Evolutionary conservation across 2,797 vertebrate genomes (phyloP), one percentile per base, ranked within the genome.

Genomic region (Perodicticus potto): DNA sequence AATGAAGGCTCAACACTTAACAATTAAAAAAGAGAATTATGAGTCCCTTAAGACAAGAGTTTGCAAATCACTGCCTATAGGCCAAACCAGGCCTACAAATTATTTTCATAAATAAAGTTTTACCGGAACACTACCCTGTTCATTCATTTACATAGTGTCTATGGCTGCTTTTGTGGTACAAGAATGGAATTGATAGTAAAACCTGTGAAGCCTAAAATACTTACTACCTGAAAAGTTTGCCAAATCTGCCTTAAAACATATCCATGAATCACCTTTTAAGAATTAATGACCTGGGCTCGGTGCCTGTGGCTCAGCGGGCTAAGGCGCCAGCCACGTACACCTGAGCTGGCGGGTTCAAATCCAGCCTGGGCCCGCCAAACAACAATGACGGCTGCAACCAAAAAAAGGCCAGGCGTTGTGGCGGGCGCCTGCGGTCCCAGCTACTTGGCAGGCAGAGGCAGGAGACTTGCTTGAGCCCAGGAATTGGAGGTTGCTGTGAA

Each of bases 221-320:
- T 93, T 82, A 90, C 37, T 40, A 29, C 57, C 32, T 69, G 69
- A 93, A 83, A 90, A 96, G 10, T 77, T 76, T 92, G 43, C 40
- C 22, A 92, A 78, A 16, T 34, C 34, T 72, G 7, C 40, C 25
- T 90, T 76, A 86, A 13, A 76, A 82, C 65, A 82, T 19, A 90
- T 72, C 6, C 12, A 32, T 16, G 25, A 81, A 73, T 19, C 45
- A 73, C 37, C 37, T 86, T 34, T 91, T 49, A 53, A 84, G 49
- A 85, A 61, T 72, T 80, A 86, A 37, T 86, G 5, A 57, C 19
- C 57, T 49, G 45, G 49, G 49, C 12, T 2, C 49, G 3, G 49
- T 49, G 49, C 13, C 13, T 49, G 13, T 49, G 49, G 13, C 49
- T 49, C 49, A 86, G 65, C 74, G 45, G 49, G 3, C 13, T 45